Base-by-base conservation (phyloP, 2,113 vertebrate genomes). In the Antigone vipio region DNA sequence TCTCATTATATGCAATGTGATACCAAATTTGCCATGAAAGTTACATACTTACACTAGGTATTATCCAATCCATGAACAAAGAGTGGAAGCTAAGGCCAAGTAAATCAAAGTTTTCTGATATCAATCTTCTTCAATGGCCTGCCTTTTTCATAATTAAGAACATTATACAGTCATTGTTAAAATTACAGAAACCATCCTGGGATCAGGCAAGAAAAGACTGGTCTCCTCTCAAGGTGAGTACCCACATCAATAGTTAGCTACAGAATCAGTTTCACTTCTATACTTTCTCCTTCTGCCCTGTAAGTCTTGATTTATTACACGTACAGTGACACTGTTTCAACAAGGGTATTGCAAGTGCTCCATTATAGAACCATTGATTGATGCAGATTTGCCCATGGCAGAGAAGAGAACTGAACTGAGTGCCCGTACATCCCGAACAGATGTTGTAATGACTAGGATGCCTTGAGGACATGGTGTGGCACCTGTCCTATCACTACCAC, bases 151-250 rank as follows among this genome's bases (percentile, higher is more conserved):
- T 75, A 95, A 86, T 86, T 87, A 80, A 72, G 27, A 27, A 89
- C 60, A 56, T 91, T 35, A 89, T 40, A 69, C 9, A 40, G 26
- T 85, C 86, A 89, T 49, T 78, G 79, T 80, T 91, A 66, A 92
- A 92, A 95, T 91, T 89, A 91, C 47, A 77, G 9, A 35, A 96
- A 91, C 45, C 6, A 5, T 71, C 83, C 50, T 67, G 93, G 63
- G 83, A 95, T 92, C 76, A 78, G 42, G 60, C 38, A 91, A 56
- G 56, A 91, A 91, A 91, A 56, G 69, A 87, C 3, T 72, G 26
- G 64, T 91, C 44, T 86, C 64, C 55, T 97, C 64, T 96, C 93
- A 93, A 95, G 94, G 95, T 95, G 80, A 96, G 12, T 81, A 44
- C 47, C 47, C 64, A 63, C 55, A 84, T 91, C 91, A 96, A 91